Evolutionary conservation across 2,888 invertebrate genomes (phyloP), one percentile per base, ranked within the genome.

Genomic region (Lasioglossum calceatum): DNA sequence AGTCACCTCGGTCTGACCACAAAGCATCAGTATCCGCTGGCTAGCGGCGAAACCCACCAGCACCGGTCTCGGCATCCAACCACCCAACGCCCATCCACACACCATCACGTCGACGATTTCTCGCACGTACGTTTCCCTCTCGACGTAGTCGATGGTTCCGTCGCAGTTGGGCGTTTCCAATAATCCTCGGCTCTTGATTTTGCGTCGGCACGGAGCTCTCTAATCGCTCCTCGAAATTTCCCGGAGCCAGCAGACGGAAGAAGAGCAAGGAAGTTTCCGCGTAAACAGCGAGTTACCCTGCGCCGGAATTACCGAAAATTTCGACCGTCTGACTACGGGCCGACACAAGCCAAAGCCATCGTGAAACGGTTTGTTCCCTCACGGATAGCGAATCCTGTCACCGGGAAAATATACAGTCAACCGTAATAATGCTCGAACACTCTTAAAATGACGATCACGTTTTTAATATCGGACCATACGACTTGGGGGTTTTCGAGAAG

Each of bases 21-120:
- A 90, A 87, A 86, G 78, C 86, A 79, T 82, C 86, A 79, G 70
- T 84, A 81, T 81, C 82, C 82, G 73, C 54, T 80, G 79, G 36
- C 12, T 27, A 71, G 23, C 36, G 44, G 61, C 76, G 67, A 67
- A 67, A 67, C 67, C 32, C 32, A 67, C 67, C 67, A 8, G 32
- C 36, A 61, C 61, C 61, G 27, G 27, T 27, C 12, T 5, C 61
- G 27, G 61, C 61, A 5, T 5, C 27, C 14, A 27, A 5, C 14
- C 61, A 61, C 61, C 27, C 70, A 50, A 14, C 61, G 12, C 27
- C 4, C 61, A 4, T 12, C n/a, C 27, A 39, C 72, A 67, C 61
- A 74, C 77, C 39, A 42, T 23, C 71, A 4, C 71, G 44, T 1
- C 42, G 44, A 44, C n/a, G 71, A 8, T 47, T 27, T 32, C 73